Evolutionary conservation across 2,888 invertebrate genomes (phyloP).

Genomic region (Eupithecia inturbata): DNA sequence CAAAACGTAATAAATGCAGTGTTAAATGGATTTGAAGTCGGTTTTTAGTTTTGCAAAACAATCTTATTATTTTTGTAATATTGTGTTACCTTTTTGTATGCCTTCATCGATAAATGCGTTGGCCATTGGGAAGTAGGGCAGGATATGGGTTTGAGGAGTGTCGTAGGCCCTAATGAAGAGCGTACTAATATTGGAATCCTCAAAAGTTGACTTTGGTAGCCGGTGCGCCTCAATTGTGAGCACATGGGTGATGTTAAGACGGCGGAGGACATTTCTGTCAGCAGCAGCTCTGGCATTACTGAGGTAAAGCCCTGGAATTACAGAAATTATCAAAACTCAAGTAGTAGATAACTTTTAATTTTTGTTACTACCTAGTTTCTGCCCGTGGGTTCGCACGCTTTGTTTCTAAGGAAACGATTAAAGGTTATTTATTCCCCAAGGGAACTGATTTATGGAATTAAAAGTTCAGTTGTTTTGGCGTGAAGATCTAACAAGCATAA

Average conservation of each 20-base stretch:
- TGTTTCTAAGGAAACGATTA: no score
- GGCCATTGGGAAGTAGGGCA: slow-evolving; percentile 80
- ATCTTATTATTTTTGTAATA: no score
- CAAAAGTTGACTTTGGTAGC: slow-evolving; percentile 70
- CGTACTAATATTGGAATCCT: slow-evolving; percentile 67
- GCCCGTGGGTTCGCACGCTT: no score
- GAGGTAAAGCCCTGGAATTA: slow-evolving; percentile 67
- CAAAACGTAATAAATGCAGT: no score
- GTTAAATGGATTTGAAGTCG: no score
- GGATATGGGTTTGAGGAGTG: slow-evolving; percentile 72
- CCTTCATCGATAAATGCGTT: slow-evolving; percentile 83
- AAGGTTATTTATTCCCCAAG: no score
- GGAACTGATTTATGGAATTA: no score
- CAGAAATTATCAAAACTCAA: background rate
- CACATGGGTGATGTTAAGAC: slow-evolving; percentile 77
- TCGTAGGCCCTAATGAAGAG: slow-evolving; percentile 80
- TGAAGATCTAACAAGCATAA: no score
- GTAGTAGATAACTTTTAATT: no score
- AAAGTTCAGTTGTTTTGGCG: no score
- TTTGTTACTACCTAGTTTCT: no score
- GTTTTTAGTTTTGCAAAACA: no score
- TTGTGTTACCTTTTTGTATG: slow-evolving; percentile 76
- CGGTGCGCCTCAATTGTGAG: slow-evolving; percentile 77
- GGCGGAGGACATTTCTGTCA: slow-evolving; percentile 64
- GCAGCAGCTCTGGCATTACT: slow-evolving; percentile 77